A percentile compares a stretch with the other conserved stretches of the same genome.
Evolutionary conservation across 2,113 vertebrate species (phyloP).

Genomic region (Elgaria multicarinata): DNA sequence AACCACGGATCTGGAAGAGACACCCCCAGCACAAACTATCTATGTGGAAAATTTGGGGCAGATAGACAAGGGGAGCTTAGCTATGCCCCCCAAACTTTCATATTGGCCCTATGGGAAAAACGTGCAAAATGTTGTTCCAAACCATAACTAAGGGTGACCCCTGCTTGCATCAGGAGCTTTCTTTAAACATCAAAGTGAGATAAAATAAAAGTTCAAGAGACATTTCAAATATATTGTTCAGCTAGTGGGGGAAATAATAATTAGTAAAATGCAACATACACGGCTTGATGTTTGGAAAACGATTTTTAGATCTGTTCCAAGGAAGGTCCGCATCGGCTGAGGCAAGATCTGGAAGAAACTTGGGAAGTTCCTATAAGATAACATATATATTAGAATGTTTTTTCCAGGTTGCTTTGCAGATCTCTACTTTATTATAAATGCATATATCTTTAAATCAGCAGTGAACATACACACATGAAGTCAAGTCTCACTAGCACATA

Average conservation of each 20-base stretch:
- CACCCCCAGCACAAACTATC: too few species aligned
- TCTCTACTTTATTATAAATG: background rate
- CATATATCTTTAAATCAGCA: background rate
- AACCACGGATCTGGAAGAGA: too few species aligned
- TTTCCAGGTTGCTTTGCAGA: conserved; percentile 29
- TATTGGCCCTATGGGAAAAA: too few species aligned
- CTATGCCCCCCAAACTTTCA: too few species aligned
- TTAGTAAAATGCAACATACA: conserved; percentile 80
- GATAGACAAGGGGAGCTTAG: too few species aligned
- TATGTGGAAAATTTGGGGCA: too few species aligned
- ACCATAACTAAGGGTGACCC: too few species aligned
- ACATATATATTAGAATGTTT: conserved; percentile 43
- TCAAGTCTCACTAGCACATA: background rate
- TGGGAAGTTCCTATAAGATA: conserved; percentile 89
- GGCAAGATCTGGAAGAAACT: conserved; percentile 93
- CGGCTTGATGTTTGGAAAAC: conserved; percentile 97
- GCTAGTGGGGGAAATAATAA: background rate
- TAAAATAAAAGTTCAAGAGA: conserved; percentile 33
- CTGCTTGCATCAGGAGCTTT: background rate
- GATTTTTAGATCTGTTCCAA: conserved; percentile 97
- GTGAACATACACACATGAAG: background rate
- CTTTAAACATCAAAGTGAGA: conserved; percentile 40
- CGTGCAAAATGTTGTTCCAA: too few species aligned
- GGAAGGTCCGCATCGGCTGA: conserved; percentile 95
- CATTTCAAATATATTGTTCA: conserved; percentile 9